Conservation (phyloP, 2,888 invertebrate genomes). For the Thereva unica region DNA sequence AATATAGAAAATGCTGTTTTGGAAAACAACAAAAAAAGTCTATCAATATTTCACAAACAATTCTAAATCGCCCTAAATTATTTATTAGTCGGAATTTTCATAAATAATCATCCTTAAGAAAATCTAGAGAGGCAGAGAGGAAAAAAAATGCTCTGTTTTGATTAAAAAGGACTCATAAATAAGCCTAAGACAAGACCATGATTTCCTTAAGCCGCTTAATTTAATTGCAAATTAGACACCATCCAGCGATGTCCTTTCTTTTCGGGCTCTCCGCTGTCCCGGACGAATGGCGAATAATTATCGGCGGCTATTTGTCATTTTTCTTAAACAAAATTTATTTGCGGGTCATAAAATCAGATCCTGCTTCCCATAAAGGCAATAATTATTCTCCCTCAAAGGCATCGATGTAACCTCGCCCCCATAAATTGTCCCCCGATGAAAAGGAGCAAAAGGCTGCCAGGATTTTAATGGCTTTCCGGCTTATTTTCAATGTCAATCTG, state of each 20-base stretch:
- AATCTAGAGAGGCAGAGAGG: no score
- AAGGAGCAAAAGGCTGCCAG: slow-evolving; percentile 10
- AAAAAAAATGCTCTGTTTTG: no score
- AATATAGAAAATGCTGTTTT: no score
- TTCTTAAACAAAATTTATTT: slow-evolving; percentile 11
- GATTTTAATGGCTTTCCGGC: slow-evolving; percentile 10
- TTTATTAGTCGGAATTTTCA: no score
- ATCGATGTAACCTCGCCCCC: slow-evolving; percentile 1
- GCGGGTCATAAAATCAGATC: slow-evolving; percentile 20
- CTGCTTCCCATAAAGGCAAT: slow-evolving; percentile 18
- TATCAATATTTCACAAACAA: no score
- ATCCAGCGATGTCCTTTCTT: not conserved
- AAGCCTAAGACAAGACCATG: not conserved
- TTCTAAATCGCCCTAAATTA: no score
- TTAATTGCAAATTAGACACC: slow-evolving; percentile 24
- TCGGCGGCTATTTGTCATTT: slow-evolving; percentile 21
- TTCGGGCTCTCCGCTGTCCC: no score
- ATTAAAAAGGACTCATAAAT: slow-evolving; percentile 7
- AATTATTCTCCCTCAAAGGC: slow-evolving; percentile 16
- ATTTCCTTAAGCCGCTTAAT: slow-evolving; percentile 18
- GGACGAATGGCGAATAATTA: slow-evolving; percentile 10
- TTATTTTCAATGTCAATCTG: not conserved
- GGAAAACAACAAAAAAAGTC: no score
- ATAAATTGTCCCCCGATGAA: not conserved
- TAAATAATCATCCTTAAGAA: no score